Evolutionary conservation across 2,113 vertebrate genomes (phyloP).

Genomic region (Cichladusa arquata): DNA sequence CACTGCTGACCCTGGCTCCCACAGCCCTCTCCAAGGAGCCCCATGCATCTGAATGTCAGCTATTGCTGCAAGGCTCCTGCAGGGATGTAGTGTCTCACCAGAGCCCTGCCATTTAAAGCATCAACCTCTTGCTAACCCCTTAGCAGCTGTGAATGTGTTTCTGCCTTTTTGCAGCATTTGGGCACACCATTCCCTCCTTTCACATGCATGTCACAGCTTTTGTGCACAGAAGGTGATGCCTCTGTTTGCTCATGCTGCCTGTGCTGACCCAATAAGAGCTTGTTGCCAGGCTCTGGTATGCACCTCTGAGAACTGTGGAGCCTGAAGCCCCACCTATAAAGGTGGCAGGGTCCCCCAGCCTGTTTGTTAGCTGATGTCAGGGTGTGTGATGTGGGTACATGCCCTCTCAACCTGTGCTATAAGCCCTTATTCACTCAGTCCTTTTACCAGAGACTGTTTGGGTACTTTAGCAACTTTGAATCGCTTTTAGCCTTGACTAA

Average conservation of each 20-base stretch:
- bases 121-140: conserved; percentile 2
- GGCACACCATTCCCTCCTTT: neutral
- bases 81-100: neutral
- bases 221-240: neutral
- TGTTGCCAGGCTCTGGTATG: neutral
- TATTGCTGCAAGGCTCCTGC: conserved; percentile 24
- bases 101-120: conserved; percentile 22
- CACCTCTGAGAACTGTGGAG: neutral
- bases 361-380: neutral
- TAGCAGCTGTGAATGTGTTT: neutral
- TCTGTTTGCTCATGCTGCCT: neutral
- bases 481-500: neutral
- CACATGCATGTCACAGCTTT: accelerated
- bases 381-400: accelerated
- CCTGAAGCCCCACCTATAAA: neutral
- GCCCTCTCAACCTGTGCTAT: neutral
- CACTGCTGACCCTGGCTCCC: neutral
- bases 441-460: neutral
- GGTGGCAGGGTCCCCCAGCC: neutral
- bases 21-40: neutral
- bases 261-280: neutral
- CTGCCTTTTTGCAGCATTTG: neutral
- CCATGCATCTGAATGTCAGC: conserved; percentile 13
- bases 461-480: neutral
- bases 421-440: neutral